phyloP scores from a whole-genome alignment of 2,888 invertebrate species.

The Hipparchia sbordonii region DNA sequence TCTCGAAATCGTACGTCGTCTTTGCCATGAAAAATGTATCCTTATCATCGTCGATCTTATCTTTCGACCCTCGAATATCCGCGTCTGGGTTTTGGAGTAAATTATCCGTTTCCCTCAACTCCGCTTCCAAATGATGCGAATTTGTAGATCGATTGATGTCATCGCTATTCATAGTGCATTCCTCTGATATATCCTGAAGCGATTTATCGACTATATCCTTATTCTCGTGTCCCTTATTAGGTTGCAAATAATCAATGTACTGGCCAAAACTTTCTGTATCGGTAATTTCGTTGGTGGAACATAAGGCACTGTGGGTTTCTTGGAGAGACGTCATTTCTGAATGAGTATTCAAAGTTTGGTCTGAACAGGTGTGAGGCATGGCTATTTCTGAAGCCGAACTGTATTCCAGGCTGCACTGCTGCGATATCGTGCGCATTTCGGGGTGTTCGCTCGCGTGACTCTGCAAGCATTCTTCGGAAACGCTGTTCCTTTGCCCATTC shows the following conservation, averaged over 20 bases:
- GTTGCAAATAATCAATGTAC: conserved; percentile 75
- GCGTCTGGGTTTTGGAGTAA: conserved; percentile 58
- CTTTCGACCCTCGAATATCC: conserved; percentile 57
- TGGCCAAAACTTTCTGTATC: conserved; percentile 80
- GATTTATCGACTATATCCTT: conserved; percentile 69
- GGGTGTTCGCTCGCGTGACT: conserved; percentile 71
- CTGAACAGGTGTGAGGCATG: conserved; percentile 78
- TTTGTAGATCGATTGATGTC: conserved; percentile 65
- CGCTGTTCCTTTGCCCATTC: conserved; percentile 67
- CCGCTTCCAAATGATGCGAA: conserved; percentile 57
- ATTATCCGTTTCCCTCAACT: conserved; percentile 61
- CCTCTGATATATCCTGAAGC: conserved; percentile 74
- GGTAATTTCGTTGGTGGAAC: conserved; percentile 77
- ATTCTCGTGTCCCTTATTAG: conserved; percentile 61
- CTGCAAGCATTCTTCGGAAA: conserved; percentile 74
- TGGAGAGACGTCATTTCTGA: conserved; percentile 77
- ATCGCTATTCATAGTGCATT: conserved; percentile 75
- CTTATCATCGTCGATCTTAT: conserved; percentile 67
- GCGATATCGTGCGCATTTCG: conserved; percentile 86
- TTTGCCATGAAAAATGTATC: conserved; percentile 72
- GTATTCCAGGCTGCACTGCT: conserved; percentile 88
- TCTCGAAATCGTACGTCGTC: conserved; percentile 73
- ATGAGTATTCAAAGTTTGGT: conserved; percentile 76
- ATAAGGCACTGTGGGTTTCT: conserved; percentile 76
- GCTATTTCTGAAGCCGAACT: conserved; percentile 84